A percentile compares a stretch with the other conserved stretches of the same genome.
Conservation (phyloP, 2,888 invertebrate species). For the Apotomis capreana region DNA sequence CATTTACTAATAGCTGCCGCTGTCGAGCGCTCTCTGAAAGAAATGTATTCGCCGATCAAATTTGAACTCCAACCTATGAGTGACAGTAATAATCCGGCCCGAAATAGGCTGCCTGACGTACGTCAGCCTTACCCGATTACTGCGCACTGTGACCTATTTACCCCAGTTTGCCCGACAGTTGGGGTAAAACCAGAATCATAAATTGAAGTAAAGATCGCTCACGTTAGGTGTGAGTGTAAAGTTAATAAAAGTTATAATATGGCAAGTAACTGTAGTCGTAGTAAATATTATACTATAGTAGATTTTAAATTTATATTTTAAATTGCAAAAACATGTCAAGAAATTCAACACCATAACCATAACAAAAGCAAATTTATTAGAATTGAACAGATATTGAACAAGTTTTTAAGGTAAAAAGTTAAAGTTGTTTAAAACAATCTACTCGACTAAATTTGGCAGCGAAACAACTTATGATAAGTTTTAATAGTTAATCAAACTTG, state of each 20-base stretch:
- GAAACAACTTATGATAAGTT: not conserved
- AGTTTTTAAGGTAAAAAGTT: no score
- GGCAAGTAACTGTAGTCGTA: not conserved
- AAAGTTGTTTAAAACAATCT: not conserved
- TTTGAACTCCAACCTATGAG: constrained; percentile 41
- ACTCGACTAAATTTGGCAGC: not conserved
- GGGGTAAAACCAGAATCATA: constrained; percentile 14
- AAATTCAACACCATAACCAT: no score
- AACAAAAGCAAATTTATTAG: no score
- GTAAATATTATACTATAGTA: no score
- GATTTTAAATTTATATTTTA: no score
- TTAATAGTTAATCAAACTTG: not conserved
- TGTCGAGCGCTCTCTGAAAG: constrained; percentile 2
- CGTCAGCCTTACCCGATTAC: constrained; percentile 43
- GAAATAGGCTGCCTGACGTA: constrained; percentile 43
- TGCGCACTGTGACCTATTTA: constrained; percentile 43
- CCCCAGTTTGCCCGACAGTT: constrained; percentile 11
- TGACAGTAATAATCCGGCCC: constrained; percentile 43
- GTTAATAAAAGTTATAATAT: not conserved
- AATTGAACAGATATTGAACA: no score
- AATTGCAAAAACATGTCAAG: no score
- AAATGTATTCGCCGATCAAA: constrained; percentile 29
- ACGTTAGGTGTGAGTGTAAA: not conserved
- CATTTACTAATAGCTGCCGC: not conserved
- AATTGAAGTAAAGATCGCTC: constrained; percentile 1